phyloP scores from a whole-genome alignment of 64 coral and sea anemone species.

The Montipora cactus region DNA sequence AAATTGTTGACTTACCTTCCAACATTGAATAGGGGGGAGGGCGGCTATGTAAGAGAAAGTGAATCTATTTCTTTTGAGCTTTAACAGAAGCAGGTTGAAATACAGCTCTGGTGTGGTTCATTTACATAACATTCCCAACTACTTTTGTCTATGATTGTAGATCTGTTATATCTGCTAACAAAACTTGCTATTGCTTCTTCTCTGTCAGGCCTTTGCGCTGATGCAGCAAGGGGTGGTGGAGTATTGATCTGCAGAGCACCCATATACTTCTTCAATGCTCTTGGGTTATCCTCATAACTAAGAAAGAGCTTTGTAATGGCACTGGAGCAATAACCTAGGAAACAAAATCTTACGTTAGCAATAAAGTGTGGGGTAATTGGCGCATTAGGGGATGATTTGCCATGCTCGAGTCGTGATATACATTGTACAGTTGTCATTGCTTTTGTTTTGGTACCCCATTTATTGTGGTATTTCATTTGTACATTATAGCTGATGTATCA shows the following conservation, averaged over 20 bases:
- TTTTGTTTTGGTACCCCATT: too few species aligned
- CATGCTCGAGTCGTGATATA: background rate
- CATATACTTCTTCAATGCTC: slow-evolving; percentile 15
- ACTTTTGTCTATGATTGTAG: background rate
- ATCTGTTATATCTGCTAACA: background rate
- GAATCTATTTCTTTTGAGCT: too few species aligned
- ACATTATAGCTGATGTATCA: too few species aligned
- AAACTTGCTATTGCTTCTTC: slow-evolving; percentile 3
- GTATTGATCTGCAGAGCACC: background rate
- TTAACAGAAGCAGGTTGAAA: too few species aligned
- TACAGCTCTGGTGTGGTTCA: too few species aligned
- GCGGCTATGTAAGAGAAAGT: too few species aligned
- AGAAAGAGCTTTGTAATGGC: background rate
- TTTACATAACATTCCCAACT: too few species aligned
- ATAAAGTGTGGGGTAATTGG: background rate
- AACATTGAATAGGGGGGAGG: too few species aligned
- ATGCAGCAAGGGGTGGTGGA: slow-evolving; percentile 9
- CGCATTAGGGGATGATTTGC: too few species aligned
- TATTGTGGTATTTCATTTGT: too few species aligned
- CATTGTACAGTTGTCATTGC: background rate
- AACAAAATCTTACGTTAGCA: background rate
- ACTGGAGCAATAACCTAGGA: background rate
- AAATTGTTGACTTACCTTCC: too few species aligned
- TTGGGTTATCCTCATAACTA: background rate
- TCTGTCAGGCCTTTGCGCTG: background rate